phyloP scores from a whole-genome alignment of 37 sponge, comb jelly and placozoan species.

The Chondrilla cf. caribensis region DNA sequence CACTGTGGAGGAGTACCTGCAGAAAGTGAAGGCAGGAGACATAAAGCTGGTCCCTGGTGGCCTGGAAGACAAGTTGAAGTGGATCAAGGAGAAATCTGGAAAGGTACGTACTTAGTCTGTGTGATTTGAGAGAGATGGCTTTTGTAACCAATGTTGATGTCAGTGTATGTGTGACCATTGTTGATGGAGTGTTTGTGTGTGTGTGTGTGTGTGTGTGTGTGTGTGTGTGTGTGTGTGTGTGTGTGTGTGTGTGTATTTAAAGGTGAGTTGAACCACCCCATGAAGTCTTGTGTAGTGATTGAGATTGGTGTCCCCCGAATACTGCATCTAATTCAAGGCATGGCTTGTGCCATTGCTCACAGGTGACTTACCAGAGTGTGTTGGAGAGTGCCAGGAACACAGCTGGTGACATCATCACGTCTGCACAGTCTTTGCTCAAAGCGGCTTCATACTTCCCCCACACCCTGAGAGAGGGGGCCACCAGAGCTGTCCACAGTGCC shows the following conservation, averaged over 20 bases:
- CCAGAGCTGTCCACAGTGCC: conserved; percentile 36
- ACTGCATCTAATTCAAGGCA: too few relatives aligned
- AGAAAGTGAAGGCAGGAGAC: conserved; percentile 12
- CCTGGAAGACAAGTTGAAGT: not conserved
- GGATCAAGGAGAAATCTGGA: conserved; percentile 35
- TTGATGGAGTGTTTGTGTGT: too few relatives aligned
- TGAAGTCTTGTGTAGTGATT: not conserved
- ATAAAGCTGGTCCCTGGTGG: not conserved
- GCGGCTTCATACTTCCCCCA: conserved; percentile 47
- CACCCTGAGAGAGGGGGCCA: conserved; percentile 40
- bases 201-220: conserved; percentile 24
- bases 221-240: conserved; percentile 19
- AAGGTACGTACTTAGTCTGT: conserved; percentile 13
- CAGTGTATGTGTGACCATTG: too few relatives aligned
- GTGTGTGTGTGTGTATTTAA: not conserved
- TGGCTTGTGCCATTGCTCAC: too few relatives aligned
- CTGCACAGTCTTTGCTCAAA: conserved; percentile 36
- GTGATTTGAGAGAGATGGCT: not conserved
- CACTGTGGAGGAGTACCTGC: conserved; percentile 9
- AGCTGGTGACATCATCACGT: conserved; percentile 35
- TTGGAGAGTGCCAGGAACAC: conserved; percentile 50
- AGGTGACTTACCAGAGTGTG: not conserved
- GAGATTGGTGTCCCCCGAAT: too few relatives aligned
- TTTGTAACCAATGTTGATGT: not conserved
- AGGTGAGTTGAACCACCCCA: not conserved